A percentile compares a stretch with the other conserved stretches of the same genome.
Conservation (phyloP, 2,113 vertebrate genomes). For the Salvelinus fontinalis region DNA sequence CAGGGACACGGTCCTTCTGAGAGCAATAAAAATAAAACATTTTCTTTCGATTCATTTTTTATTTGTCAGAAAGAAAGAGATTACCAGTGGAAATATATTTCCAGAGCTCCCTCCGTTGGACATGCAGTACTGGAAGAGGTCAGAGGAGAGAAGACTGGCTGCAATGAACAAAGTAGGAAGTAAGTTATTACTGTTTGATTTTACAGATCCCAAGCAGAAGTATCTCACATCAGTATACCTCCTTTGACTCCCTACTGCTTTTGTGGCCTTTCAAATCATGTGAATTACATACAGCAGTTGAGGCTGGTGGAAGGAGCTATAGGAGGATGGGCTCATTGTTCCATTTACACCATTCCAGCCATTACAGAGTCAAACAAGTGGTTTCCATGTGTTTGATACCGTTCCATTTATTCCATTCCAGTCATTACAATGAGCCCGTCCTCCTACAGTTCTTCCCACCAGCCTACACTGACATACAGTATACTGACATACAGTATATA, state of each 20-base stretch:
- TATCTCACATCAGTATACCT: background rate
- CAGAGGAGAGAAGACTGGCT: slow-evolving; percentile 29
- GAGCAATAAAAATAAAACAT: slow-evolving; percentile 40
- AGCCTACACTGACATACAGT: no score
- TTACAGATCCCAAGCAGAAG: background rate
- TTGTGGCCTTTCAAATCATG: background rate
- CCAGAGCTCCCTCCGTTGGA: slow-evolving; percentile 27
- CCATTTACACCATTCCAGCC: no score
- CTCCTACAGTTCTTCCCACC: no score
- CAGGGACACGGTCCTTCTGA: slow-evolving; percentile 22
- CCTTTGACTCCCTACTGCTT: background rate
- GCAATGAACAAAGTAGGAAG: slow-evolving; percentile 62
- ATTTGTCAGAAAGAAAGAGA: no score
- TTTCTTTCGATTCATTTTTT: no score
- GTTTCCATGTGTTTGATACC: no score
- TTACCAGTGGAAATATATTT: slow-evolving; percentile 24
- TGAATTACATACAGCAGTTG: background rate
- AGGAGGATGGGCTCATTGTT: no score
- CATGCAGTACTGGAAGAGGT: slow-evolving; percentile 7
- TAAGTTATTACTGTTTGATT: background rate
- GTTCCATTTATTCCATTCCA: no score
- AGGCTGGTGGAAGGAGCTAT: no score
- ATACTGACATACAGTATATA: no score
- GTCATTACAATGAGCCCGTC: no score
- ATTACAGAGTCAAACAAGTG: no score